Base-by-base conservation (phyloP, 2,888 invertebrate species). In the Phengaris alcon region DNA sequence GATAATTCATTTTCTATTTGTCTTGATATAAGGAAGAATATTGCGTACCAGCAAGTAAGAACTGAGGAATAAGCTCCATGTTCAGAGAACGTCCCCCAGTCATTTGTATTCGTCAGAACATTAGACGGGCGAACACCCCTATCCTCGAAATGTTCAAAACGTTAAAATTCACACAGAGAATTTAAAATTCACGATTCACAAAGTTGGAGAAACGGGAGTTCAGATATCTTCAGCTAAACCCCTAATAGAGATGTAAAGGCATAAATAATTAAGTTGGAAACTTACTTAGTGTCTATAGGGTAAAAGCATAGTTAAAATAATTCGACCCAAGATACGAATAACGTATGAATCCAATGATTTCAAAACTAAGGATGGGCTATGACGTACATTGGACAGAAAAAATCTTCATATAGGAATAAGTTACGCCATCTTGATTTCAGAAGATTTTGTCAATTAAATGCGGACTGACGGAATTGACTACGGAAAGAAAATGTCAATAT, bases 41-140 rank as follows among this genome's bases (percentile, higher is more conserved):
- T 64, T 64, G 59, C 59, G 22, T 64, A 35, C 64, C 22, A 64
- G 22, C 6, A 64, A 68, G 46, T 9, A 10, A 48, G 69, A 48
- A 69, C 48, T 69, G 48, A 69, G 59, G n/a, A 69, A 48, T 69
- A 69, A 46, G 48, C 48, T 48, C 46, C n/a, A 48, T 48, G 48
- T 69, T 69, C 46, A 48, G 48, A 44, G 68, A 69, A 69, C 48
- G 69, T 13, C 48, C 15, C 48, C 13, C 46, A 69, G 69, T 69
- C 69, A 69, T 69, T 69, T 69, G 69, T 69, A 69, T 69, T 69
- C 69, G 69, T 69, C 69, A 69, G 48, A 69, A 69, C 69, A 48
- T 59, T 15, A 15, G 69, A 69, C 48, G 69, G 69, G n/a, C 15
- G 69, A 48, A 69, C 69, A 48, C 69, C 48, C n/a, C 48, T 64